Percentiles rank a stretch among this genome's conserved stretches.
These are phyloP conservation scores for Vireo griseus DNA, from an alignment of 2,797 vertebrate genomes.

Conservation along the genomic window DNA sequence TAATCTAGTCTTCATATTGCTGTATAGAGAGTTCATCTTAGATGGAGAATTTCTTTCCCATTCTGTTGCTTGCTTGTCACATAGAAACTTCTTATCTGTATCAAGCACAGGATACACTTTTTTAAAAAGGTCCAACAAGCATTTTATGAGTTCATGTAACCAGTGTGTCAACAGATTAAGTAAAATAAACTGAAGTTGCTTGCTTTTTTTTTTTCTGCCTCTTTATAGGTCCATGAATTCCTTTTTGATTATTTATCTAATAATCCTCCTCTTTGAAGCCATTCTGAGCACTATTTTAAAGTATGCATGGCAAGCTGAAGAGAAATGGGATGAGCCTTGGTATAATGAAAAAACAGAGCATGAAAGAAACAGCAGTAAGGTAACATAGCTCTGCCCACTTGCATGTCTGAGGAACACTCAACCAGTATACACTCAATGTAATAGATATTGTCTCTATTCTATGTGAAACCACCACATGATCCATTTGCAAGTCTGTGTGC, in stretches of 20 bases:
- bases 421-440: background rate
- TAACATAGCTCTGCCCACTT: constrained; percentile 37
- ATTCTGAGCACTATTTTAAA: constrained; percentile 95
- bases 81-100: background rate
- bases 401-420: background rate
- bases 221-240: constrained; percentile 93
- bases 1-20: background rate
- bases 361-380: constrained; percentile 95
- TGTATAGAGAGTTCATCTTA: background rate
- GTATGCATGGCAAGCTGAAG: constrained; percentile 93
- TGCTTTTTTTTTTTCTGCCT: background rate
- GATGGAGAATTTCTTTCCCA: background rate
- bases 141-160: background rate
- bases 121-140: background rate
- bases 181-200: background rate
- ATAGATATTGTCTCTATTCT: background rate
- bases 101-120: background rate
- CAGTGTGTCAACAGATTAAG: background rate
- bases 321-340: constrained; percentile 92
- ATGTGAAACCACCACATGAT: background rate
- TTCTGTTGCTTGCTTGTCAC: background rate
- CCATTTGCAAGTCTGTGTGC: background rate
- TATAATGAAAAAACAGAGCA: constrained; percentile 94
- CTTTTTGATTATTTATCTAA: constrained; percentile 95
- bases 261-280: constrained; percentile 92